These are phyloP conservation scores for Tyrannus savana DNA, from an alignment of 2,113 vertebrate species.

Conservation along the genomic window DNA sequence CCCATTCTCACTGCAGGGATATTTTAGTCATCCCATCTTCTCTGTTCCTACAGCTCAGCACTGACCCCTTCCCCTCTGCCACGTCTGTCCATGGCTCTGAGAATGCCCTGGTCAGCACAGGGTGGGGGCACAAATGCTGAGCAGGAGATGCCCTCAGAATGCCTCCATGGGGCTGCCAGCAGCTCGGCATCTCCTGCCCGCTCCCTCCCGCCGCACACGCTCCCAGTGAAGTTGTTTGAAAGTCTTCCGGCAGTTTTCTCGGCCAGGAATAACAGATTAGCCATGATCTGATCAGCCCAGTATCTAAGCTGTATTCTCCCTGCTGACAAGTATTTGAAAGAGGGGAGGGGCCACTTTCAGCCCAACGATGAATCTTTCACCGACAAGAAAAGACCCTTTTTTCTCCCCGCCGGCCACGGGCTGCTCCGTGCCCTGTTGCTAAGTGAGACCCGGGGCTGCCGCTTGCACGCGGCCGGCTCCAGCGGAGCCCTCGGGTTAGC, in stretches of 20 bases:
- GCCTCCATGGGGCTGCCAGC: neutral
- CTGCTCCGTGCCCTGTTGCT: slow-evolving; percentile 78
- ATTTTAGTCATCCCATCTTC: neutral
- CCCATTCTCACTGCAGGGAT: neutral
- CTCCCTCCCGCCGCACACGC: slow-evolving; percentile 52
- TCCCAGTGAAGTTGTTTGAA: slow-evolving; percentile 85
- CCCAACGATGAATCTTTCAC: slow-evolving; percentile 81
- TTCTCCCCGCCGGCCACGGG: slow-evolving; percentile 60
- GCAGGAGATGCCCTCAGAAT: neutral
- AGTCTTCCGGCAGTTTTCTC: slow-evolving; percentile 83
- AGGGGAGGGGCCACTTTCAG: slow-evolving; percentile 79
- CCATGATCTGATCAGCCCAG: slow-evolving; percentile 86
- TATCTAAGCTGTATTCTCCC: slow-evolving; percentile 81
- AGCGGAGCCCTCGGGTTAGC: slow-evolving; percentile 26
- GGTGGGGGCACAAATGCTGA: neutral
- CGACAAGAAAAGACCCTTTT: slow-evolving; percentile 76
- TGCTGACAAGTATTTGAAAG: slow-evolving; percentile 81
- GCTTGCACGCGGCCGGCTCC: slow-evolving; percentile 68
- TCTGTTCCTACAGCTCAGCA: neutral
- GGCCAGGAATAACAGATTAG: slow-evolving; percentile 90
- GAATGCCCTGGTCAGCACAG: rapidly evolving
- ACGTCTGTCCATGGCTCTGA: rapidly evolving
- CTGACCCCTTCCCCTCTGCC: rapidly evolving
- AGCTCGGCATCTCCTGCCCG: neutral
- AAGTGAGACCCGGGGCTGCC: slow-evolving; percentile 66